Conservation (phyloP, 2,888 invertebrate species). For the Zygogramma bicolorata region DNA sequence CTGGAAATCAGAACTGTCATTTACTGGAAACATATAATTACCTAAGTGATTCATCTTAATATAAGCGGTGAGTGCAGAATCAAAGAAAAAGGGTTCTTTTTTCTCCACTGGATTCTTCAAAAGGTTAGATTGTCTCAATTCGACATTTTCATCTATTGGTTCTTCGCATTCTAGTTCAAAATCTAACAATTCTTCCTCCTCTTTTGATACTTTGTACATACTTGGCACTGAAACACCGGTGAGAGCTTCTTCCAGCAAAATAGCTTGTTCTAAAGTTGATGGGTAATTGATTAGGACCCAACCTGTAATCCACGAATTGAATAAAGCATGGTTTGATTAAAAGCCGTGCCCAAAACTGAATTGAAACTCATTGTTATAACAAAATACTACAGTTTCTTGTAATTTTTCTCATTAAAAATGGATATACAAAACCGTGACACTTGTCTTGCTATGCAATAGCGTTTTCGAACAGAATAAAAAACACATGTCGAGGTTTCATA, state of each 20-base stretch:
- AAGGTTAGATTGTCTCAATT: conserved; percentile 68
- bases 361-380: background rate
- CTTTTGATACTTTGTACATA: conserved; percentile 30
- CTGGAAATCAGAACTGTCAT: no score
- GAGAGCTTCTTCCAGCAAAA: conserved; percentile 72
- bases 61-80: conserved; percentile 72
- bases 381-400: no score
- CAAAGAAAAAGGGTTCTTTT: conserved; percentile 62
- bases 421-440: no score
- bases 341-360: background rate
- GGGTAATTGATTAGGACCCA: conserved; percentile 78
- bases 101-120: conserved; percentile 67
- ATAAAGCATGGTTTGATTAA: no score
- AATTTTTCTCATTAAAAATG: no score
- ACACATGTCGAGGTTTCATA: no score
- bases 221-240: conserved; percentile 69
- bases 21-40: background rate
- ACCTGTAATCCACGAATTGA: conserved; percentile 35
- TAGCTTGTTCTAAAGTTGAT: conserved; percentile 71
- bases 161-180: conserved; percentile 39
- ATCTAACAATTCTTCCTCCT: conserved; percentile 53
- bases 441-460: no score
- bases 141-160: conserved; percentile 65
- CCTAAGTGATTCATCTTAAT: conserved; percentile 64
- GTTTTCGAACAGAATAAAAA: no score